Evolutionary conservation across 2,113 vertebrate species (phyloP).

Genomic region (Boleophthalmus pectinirostris): DNA sequence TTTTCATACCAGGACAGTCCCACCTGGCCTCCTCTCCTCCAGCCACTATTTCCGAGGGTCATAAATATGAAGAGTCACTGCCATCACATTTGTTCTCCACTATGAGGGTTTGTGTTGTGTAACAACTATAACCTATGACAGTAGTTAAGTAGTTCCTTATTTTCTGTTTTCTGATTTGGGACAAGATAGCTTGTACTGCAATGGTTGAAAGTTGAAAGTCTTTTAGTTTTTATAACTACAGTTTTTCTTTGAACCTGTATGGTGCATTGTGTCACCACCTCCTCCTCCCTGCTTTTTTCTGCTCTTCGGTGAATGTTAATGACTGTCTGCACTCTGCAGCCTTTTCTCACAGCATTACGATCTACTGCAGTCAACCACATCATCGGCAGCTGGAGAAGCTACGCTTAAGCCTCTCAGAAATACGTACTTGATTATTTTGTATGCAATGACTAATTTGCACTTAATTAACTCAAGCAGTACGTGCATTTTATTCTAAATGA

Average conservation of each 20-base stretch:
- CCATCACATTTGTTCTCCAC: not conserved
- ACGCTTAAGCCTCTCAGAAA: not conserved
- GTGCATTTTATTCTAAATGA: not conserved
- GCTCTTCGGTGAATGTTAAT: constrained; percentile 70
- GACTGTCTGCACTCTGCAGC: constrained; percentile 61
- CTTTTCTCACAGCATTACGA: constrained; percentile 49
- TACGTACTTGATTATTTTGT: not conserved
- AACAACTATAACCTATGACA: not conserved
- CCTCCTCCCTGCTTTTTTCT: constrained; percentile 42
- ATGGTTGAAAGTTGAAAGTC: not conserved
- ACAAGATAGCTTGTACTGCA: constrained; percentile 5
- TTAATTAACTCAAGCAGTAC: not conserved
- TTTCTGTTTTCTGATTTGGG: not conserved
- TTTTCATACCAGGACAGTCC: constrained; percentile 41
- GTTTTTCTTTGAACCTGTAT: constrained; percentile 57
- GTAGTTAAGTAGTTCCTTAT: not conserved
- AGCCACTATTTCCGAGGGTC: constrained; percentile 41
- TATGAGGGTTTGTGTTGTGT: not conserved
- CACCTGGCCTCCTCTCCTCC: constrained; percentile 44
- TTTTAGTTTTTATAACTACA: constrained; percentile 12
- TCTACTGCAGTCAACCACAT: constrained; percentile 60
- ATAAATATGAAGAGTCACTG: constrained; percentile 39
- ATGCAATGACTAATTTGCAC: not conserved
- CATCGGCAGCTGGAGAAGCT: constrained; percentile 27
- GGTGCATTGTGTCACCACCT: constrained; percentile 63